Percentiles rank a stretch among this genome's conserved stretches.
Evolutionary conservation across 2,888 invertebrate genomes (phyloP).

Genomic region (Himalopsyche tibetana): DNA sequence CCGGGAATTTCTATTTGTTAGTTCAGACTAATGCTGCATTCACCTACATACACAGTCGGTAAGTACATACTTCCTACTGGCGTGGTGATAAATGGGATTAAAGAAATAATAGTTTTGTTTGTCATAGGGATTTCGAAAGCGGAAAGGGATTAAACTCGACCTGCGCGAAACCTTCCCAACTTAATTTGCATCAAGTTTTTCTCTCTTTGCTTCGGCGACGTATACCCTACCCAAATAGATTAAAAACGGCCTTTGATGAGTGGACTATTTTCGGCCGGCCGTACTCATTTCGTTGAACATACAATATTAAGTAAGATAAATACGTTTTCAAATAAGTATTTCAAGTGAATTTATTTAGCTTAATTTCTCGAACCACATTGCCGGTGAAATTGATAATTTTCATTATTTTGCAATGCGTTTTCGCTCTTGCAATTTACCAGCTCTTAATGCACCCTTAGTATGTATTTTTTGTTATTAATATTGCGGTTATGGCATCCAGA

Average conservation of each 20-base stretch:
- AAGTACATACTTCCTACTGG: constrained; percentile 4
- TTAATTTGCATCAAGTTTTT: constrained; percentile 42
- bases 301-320: constrained; percentile 24
- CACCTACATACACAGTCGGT: not conserved
- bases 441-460: no score
- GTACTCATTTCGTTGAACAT: not conserved
- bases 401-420: no score
- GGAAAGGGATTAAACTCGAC: constrained; percentile 36
- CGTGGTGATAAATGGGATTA: constrained; percentile 48
- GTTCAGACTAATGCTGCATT: constrained; percentile 26
- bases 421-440: no score
- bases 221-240: constrained; percentile 38
- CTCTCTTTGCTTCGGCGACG: constrained; percentile 18
- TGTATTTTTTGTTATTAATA: no score
- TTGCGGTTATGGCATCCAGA: no score
- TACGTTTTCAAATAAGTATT: not conserved
- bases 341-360: no score
- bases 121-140: constrained; percentile 41
- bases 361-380: no score
- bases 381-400: no score
- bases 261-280: constrained; percentile 12
- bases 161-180: constrained; percentile 35
- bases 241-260: constrained; percentile 35
- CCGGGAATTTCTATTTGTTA: constrained; percentile 24
- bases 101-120: constrained; percentile 53